phyloP scores from a whole-genome alignment of 1,140 invertebrate genomes.

The Lepidostoma basale region DNA sequence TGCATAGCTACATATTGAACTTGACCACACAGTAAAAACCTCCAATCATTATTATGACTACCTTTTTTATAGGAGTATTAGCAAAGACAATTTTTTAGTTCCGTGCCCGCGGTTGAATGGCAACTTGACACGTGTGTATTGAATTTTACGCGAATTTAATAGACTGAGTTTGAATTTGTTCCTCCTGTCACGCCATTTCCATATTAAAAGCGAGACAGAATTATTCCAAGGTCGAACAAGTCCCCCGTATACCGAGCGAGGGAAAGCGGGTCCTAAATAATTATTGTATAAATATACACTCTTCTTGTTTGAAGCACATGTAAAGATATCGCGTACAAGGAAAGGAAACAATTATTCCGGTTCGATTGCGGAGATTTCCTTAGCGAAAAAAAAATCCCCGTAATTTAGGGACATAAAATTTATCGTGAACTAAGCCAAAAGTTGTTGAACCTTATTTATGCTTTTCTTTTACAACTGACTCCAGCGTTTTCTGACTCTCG shows the following conservation, averaged over 20 bases:
- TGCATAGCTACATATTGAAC: not conserved
- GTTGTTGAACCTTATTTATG: slow-evolving; percentile 2
- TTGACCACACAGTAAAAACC: not conserved
- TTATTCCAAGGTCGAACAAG: slow-evolving; percentile 4
- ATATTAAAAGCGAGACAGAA: slow-evolving; percentile 19
- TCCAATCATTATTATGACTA: no score
- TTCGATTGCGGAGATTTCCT: slow-evolving; percentile 1
- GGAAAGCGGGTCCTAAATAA: not conserved
- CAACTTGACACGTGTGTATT: slow-evolving; percentile 3
- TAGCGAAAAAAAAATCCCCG: not conserved
- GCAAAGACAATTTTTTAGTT: not conserved
- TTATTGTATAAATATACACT: no score
- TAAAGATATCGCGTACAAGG: slow-evolving; percentile 1
- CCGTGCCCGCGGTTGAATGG: not conserved
- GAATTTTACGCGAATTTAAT: slow-evolving; percentile 25
- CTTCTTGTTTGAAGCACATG: no score
- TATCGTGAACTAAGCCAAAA: not conserved
- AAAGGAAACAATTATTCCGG: slow-evolving; percentile 9
- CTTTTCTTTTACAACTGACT: not conserved
- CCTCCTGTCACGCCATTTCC: slow-evolving; percentile 12
- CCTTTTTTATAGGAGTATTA: no score
- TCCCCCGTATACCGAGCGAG: not conserved
- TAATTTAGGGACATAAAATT: slow-evolving; percentile 9
- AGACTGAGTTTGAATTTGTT: slow-evolving; percentile 7
- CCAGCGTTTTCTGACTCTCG: not conserved